A percentile compares a stretch with the other conserved stretches of the same genome.
phyloP scores from a whole-genome alignment of 2,113 vertebrate species.

The Anhinga anhinga region DNA sequence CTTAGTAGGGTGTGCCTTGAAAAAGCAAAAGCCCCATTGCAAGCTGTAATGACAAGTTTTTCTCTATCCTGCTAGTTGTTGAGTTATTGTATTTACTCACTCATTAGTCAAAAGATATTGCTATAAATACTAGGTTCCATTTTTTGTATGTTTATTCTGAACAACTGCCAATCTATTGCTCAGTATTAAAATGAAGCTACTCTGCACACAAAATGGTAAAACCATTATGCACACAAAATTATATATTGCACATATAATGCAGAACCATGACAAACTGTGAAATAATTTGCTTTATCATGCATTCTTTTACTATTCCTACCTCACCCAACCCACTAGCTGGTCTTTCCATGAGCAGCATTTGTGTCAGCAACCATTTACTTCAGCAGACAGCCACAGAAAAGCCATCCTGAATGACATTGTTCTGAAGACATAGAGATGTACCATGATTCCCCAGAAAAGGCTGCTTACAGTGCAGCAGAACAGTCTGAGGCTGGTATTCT shows the following conservation, averaged over 20 bases:
- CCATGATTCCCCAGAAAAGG: background rate
- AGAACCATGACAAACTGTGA: background rate
- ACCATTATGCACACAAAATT: background rate
- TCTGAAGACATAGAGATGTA: background rate
- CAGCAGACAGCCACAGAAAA: background rate
- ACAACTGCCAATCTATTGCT: background rate
- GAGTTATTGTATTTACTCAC: background rate
- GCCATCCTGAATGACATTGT: background rate
- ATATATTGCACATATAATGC: background rate
- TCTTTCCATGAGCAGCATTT: background rate
- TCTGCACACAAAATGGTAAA: background rate
- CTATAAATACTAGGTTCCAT: background rate
- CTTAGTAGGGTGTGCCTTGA: constrained; percentile 83
- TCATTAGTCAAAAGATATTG: background rate
- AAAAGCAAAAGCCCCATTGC: constrained; percentile 46
- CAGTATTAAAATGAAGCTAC: background rate
- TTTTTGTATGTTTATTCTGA: background rate
- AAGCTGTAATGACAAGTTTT: background rate
- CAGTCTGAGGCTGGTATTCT: background rate
- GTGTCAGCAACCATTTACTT: background rate
- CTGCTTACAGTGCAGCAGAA: background rate
- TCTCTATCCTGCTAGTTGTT: background rate
- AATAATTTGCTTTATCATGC: background rate
- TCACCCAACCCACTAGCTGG: background rate
- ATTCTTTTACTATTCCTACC: background rate